Conservation (phyloP, 2,888 invertebrate genomes). For the Ashinkailepas kermadecensis region DNA sequence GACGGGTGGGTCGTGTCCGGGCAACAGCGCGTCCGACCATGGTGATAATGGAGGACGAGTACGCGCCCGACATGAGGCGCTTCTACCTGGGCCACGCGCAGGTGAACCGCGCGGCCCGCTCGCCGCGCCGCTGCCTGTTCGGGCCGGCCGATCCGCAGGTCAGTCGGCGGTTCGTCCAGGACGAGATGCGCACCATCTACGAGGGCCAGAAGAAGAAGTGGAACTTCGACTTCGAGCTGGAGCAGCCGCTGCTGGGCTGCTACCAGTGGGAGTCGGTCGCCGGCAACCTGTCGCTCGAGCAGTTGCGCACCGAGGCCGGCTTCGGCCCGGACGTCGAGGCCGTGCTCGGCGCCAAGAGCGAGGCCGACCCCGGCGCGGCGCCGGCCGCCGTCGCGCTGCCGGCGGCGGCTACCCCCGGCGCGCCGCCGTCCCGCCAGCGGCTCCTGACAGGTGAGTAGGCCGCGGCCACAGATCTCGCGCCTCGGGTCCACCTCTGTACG, state of each 20-base stretch:
- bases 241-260: constrained; percentile 19
- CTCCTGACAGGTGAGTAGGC: no score
- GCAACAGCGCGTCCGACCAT: background rate
- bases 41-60: constrained; percentile 1
- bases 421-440: no score
- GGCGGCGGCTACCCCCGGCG: background rate
- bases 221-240: constrained; percentile 25
- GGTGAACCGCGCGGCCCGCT: background rate
- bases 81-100: constrained; percentile 21
- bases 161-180: background rate
- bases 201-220: constrained; percentile 19
- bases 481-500: no score
- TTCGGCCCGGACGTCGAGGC: background rate
- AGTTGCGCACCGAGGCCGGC: constrained; percentile 17
- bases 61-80: background rate
- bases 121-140: constrained; percentile 6
- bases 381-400: background rate
- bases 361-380: no score
- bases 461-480: no score
- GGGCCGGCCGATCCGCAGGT: background rate
- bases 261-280: constrained; percentile 24
- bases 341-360: no score
- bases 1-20: no score
- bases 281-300: background rate
- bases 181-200: constrained; percentile 4